Evolutionary conservation across 2,113 vertebrate genomes (phyloP), one percentile per base, ranked within the genome.

Genomic region (Gila orcuttii): DNA sequence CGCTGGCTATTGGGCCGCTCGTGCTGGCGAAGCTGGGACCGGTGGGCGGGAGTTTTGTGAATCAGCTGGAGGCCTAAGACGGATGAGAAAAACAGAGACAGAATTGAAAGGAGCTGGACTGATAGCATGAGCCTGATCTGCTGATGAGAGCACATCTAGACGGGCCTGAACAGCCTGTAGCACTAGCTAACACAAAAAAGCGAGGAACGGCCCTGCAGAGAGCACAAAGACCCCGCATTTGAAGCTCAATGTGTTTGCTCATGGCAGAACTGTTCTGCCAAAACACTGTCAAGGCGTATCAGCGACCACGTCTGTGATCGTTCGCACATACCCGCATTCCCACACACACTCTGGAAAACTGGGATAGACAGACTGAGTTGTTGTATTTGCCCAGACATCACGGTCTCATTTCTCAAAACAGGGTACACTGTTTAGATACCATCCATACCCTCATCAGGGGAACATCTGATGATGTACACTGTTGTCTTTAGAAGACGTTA

Each of bases 251-350:
- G 77, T 81, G 91, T 89, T 92, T 93, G 88, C 92, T 89, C 87
- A 92, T 87, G 86, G 91, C 90, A 92, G 92, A 94, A 89, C 59
- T 77, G 85, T 79, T 90, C 88, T 89, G 88, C 90, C 90, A 93
- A 91, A 94, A 94, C 94, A 94, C 86, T 93, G 94, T 94, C 93
- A 92, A 88, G 87, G 75, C 86, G 10, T 73, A 94, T 95, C 91
- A 92, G 90, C 79, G 4, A 77, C 82, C 1, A 83, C 77, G 77
- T 86, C 81, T 66, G n/a, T 92, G 92, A 93, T 79, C 81, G 87
- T 86, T 88, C 89, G 87, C 88, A 91, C 85, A 55, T 88, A 88
- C 55, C 50, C 42, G 25, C 71, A 31, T 66, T 76, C 33, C 84
- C 87, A 85, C 25, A 74, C 33, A 74, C 91, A 84, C 64, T 52